A percentile compares a stretch with the other conserved stretches of the same genome.
Conservation (phyloP, 2,113 vertebrate species). For the Megaleporinus macrocephalus region DNA sequence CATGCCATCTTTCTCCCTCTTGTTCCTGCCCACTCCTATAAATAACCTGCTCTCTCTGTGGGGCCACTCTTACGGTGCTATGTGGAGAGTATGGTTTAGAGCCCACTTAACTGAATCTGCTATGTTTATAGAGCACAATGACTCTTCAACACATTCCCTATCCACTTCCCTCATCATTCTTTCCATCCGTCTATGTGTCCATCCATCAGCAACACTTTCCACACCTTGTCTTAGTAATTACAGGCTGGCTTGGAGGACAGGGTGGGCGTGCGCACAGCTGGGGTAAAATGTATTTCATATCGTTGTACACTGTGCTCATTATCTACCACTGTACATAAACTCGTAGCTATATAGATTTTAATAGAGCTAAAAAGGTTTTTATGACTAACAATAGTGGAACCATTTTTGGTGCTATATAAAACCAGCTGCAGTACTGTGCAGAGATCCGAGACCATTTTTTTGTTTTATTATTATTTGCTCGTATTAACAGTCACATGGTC, state of each 20-base stretch:
- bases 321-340: not conserved
- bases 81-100: slow-evolving; percentile 4
- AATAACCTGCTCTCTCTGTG: slow-evolving; percentile 25
- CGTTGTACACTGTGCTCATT: not conserved
- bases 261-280: slow-evolving; percentile 27
- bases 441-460: no score
- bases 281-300: not conserved
- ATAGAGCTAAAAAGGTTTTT: not conserved
- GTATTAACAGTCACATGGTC: no score
- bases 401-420: no score
- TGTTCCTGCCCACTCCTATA: slow-evolving; percentile 36
- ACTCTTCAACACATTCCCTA: slow-evolving; percentile 32
- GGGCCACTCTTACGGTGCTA: not conserved
- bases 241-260: slow-evolving; percentile 27
- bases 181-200: slow-evolving; percentile 27
- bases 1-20: not conserved
- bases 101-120: slow-evolving; percentile 27
- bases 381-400: not conserved
- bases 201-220: slow-evolving; percentile 32
- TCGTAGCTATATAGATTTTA: not conserved
- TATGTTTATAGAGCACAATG: slow-evolving; percentile 40
- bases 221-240: slow-evolving; percentile 43
- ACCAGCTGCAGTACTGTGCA: no score
- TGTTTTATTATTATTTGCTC: no score
- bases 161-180: slow-evolving; percentile 24